Percentiles rank a stretch among this genome's conserved stretches.
Evolutionary conservation across 2,113 vertebrate genomes (phyloP).

Genomic region (Triplophysa tibetana): DNA sequence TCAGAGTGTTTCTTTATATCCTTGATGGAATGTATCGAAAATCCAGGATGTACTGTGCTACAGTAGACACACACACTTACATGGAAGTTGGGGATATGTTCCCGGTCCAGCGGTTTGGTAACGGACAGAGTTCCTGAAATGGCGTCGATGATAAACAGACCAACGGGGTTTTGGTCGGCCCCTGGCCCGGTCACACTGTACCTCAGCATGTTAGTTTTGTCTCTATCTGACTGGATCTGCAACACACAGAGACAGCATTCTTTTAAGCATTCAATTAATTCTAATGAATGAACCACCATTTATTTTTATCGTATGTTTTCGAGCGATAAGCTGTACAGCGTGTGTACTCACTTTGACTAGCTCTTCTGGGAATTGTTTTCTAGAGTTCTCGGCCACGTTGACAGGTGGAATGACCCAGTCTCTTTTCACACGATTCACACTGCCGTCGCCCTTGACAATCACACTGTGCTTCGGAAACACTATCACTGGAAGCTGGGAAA

Average conservation of each 20-base stretch:
- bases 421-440: conserved; percentile 90
- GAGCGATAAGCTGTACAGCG: conserved; percentile 5
- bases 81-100: conserved; percentile 94
- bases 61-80: conserved; percentile 79
- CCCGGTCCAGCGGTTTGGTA: conserved; percentile 93
- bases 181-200: conserved; percentile 97
- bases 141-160: conserved; percentile 96
- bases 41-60: background rate
- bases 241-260: conserved; percentile 19
- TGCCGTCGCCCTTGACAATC: conserved; percentile 76
- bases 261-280: background rate
- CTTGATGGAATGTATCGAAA: conserved; percentile 32
- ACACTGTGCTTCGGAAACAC: conserved; percentile 82
- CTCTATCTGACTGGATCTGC: conserved; percentile 88
- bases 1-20: conserved; percentile 31
- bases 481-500: conserved; percentile 80
- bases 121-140: conserved; percentile 94
- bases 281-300: background rate
- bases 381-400: conserved; percentile 94
- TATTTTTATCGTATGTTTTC: background rate
- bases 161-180: conserved; percentile 92
- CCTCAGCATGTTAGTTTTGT: conserved; percentile 88
- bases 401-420: conserved; percentile 99
- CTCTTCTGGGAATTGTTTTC: conserved; percentile 95
- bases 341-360: conserved; percentile 86